These are phyloP conservation scores for Wiebesia pumilae DNA, from an alignment of 1,140 invertebrate species.

Conservation along the genomic window DNA sequence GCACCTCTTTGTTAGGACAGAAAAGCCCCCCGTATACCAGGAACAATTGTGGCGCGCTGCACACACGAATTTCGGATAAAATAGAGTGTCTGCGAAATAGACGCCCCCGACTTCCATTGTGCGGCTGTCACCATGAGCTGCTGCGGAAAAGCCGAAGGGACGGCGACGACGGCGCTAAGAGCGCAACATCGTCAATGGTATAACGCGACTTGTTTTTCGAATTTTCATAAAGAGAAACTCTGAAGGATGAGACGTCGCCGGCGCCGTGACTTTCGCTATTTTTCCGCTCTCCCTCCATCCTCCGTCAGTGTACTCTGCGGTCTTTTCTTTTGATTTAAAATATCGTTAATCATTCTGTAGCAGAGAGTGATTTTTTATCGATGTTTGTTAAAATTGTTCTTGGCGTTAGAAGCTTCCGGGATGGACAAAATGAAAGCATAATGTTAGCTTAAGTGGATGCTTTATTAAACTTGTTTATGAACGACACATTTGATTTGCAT, in stretches of 20 bases:
- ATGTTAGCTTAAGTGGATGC: neutral
- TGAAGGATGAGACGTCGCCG: slow-evolving; percentile 29
- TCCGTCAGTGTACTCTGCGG: slow-evolving; percentile 11
- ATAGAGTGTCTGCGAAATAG: slow-evolving; percentile 54
- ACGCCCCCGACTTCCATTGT: slow-evolving; percentile 57
- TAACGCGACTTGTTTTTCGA: slow-evolving; percentile 42
- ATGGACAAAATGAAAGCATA: neutral
- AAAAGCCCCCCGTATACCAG: slow-evolving; percentile 43
- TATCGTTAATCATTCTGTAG: slow-evolving; percentile 47
- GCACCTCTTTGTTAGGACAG: slow-evolving; percentile 12
- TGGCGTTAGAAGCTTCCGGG: neutral
- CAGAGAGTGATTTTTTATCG: neutral
- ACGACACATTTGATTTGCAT: neutral
- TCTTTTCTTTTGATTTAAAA: slow-evolving; percentile 50
- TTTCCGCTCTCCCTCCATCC: neutral
- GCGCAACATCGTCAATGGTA: neutral
- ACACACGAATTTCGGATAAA: slow-evolving; percentile 63
- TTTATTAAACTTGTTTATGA: neutral
- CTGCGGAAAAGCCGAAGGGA: slow-evolving; percentile 34
- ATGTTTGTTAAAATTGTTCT: neutral
- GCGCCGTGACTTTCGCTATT: slow-evolving; percentile 47
- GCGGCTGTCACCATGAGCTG: slow-evolving; percentile 61
- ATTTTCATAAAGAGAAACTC: slow-evolving; percentile 50
- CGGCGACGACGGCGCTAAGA: slow-evolving; percentile 39
- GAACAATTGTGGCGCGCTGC: slow-evolving; percentile 59